Conservation (phyloP, 2,888 invertebrate genomes). For the Drosophila kokeensis region DNA sequence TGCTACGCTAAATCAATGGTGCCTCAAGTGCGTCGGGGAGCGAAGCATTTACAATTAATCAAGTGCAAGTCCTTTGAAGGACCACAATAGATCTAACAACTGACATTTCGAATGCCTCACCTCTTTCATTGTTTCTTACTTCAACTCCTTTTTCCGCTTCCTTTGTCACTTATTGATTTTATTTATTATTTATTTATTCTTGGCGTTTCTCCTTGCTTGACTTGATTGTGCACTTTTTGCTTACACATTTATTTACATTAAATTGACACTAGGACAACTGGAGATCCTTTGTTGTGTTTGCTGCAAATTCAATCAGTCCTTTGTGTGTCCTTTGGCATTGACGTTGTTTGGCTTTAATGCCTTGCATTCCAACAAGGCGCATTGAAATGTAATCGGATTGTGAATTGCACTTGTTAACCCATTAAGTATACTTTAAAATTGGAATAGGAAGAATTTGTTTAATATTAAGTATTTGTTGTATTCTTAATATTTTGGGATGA, state of each 20-base stretch:
- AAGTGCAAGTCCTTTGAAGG: slow-evolving; percentile 1
- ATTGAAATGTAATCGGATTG: background rate
- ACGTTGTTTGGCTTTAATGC: background rate
- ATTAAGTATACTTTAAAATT: background rate
- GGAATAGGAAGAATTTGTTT: background rate
- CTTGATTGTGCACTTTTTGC: background rate
- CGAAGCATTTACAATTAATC: slow-evolving; percentile 9
- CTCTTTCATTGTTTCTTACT: background rate
- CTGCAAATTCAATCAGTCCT: background rate
- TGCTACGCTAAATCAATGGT: slow-evolving; percentile 5
- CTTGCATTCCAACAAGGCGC: background rate
- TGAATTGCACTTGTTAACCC: background rate
- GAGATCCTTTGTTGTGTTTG: background rate
- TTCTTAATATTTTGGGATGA: background rate
- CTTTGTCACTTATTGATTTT: background rate
- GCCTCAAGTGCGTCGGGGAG: background rate
- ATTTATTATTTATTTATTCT: slow-evolving; percentile 1
- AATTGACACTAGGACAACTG: slow-evolving; percentile 15
- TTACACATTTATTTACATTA: slow-evolving; percentile 19
- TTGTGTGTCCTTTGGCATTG: slow-evolving; percentile 1
- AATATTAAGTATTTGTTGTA: background rate
- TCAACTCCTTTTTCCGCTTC: background rate
- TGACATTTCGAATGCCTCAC: background rate
- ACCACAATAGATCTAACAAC: background rate
- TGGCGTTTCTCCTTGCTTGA: background rate